Evolutionary conservation across 2,888 invertebrate species (phyloP).

Genomic region (Aleiodes alternator): DNA sequence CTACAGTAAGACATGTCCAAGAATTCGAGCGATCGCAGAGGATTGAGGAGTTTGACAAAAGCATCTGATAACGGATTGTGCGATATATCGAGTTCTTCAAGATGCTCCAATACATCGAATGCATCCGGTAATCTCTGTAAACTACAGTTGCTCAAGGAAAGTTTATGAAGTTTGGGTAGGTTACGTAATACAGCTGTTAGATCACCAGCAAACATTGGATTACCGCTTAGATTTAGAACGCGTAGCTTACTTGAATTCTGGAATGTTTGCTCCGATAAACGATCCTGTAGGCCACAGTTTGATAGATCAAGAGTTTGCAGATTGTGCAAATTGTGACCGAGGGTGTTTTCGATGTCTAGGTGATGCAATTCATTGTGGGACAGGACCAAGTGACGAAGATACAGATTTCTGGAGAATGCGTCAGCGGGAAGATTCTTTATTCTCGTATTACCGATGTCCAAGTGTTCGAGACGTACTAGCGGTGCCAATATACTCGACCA

Average conservation of each 20-base stretch:
- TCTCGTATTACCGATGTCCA: conserved; percentile 80
- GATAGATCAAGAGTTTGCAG: conserved; percentile 83
- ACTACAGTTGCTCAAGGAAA: conserved; percentile 83
- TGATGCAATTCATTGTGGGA: conserved; percentile 82
- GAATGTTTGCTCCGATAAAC: conserved; percentile 83
- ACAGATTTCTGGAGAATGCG: conserved; percentile 81
- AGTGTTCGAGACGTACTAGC: conserved; percentile 79
- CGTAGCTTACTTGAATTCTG: conserved; percentile 82
- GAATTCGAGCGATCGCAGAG: conserved; percentile 81
- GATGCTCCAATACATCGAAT: conserved; percentile 81
- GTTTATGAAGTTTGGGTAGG: conserved; percentile 80
- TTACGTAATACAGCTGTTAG: conserved; percentile 82
- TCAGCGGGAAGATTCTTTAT: conserved; percentile 81
- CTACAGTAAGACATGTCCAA: conserved; percentile 86
- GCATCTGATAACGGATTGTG: conserved; percentile 83
- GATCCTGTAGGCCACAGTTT: conserved; percentile 82
- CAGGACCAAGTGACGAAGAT: conserved; percentile 80
- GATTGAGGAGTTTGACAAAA: conserved; percentile 81
- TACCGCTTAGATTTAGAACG: conserved; percentile 81
- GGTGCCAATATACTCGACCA: conserved; percentile 81
- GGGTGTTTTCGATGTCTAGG: conserved; percentile 80
- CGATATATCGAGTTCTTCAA: conserved; percentile 83
- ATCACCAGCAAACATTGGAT: conserved; percentile 82
- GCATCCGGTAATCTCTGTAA: conserved; percentile 81
- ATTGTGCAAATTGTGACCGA: conserved; percentile 81